These are phyloP conservation scores for Dromiciops gliroides DNA, from an alignment of 2,113 vertebrate species.

Conservation along the genomic window DNA sequence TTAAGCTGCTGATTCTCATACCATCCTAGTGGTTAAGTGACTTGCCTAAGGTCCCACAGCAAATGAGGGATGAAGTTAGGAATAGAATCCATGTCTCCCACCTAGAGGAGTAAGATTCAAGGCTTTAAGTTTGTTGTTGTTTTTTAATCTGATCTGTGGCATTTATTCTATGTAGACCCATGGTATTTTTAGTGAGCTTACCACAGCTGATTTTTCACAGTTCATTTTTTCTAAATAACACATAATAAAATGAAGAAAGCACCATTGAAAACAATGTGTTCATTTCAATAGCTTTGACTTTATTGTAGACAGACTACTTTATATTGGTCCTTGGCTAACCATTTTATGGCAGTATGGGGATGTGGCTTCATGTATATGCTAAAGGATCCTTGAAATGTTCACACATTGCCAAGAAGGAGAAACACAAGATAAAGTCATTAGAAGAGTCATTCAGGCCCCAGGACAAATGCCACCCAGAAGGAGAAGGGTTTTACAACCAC, in stretches of 20 bases:
- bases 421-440: slow-evolving; percentile 69
- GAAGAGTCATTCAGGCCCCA: slow-evolving; percentile 64
- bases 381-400: slow-evolving; percentile 81
- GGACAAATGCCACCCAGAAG: slow-evolving; percentile 79
- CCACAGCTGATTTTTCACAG: slow-evolving; percentile 70
- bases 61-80: slow-evolving; percentile 1
- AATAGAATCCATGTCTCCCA: slow-evolving; percentile 1
- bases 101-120: slow-evolving; percentile 31
- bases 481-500: slow-evolving; percentile 75
- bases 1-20: slow-evolving; percentile 13
- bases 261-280: slow-evolving; percentile 76
- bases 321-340: slow-evolving; percentile 74
- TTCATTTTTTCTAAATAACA: slow-evolving; percentile 81
- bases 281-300: slow-evolving; percentile 79
- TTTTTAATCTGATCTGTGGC: slow-evolving; percentile 4
- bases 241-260: slow-evolving; percentile 82
- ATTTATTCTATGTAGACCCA: slow-evolving; percentile 5
- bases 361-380: slow-evolving; percentile 77
- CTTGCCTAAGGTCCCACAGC: background rate
- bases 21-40: background rate
- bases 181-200: slow-evolving; percentile 22
- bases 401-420: slow-evolving; percentile 74
- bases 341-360: slow-evolving; percentile 79
- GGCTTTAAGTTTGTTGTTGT: slow-evolving; percentile 36
- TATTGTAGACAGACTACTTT: slow-evolving; percentile 76